phyloP scores from a whole-genome alignment of 2,888 invertebrate species.

The Chaetoderma sp. region DNA sequence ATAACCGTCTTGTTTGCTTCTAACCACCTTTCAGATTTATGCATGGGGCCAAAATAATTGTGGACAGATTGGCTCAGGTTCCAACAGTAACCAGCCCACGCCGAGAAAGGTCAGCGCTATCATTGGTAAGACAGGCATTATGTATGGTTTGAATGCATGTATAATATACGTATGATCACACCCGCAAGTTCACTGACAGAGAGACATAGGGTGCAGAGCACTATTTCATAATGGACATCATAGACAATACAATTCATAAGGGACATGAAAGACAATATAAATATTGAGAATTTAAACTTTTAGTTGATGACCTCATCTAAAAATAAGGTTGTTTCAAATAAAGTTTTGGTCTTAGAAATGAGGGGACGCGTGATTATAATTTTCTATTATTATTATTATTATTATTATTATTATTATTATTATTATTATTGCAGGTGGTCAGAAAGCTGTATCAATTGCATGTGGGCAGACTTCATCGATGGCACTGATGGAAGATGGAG shows the following conservation, averaged over 20 bases:
- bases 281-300: too few species aligned
- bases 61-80: constrained; percentile 74
- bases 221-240: too few species aligned
- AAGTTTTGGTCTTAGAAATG: too few species aligned
- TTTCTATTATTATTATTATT: neutral
- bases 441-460: constrained; percentile 72
- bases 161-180: too few species aligned
- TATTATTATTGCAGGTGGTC: constrained; percentile 55
- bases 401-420: neutral
- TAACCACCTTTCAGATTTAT: constrained; percentile 70
- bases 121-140: constrained; percentile 63
- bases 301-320: too few species aligned
- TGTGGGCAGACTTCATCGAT: constrained; percentile 75
- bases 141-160: constrained; percentile 40
- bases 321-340: too few species aligned
- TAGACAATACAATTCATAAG: too few species aligned
- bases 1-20: neutral
- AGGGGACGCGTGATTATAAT: too few species aligned
- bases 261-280: too few species aligned
- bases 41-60: constrained; percentile 77
- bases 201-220: too few species aligned
- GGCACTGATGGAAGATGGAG: constrained; percentile 74
- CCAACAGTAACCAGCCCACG: constrained; percentile 73
- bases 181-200: too few species aligned
- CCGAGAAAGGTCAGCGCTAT: constrained; percentile 70